Evolutionary conservation across 2,888 invertebrate species (phyloP), one percentile per base, ranked within the genome.

Genomic region (Macrosiphum euphorbiae): DNA sequence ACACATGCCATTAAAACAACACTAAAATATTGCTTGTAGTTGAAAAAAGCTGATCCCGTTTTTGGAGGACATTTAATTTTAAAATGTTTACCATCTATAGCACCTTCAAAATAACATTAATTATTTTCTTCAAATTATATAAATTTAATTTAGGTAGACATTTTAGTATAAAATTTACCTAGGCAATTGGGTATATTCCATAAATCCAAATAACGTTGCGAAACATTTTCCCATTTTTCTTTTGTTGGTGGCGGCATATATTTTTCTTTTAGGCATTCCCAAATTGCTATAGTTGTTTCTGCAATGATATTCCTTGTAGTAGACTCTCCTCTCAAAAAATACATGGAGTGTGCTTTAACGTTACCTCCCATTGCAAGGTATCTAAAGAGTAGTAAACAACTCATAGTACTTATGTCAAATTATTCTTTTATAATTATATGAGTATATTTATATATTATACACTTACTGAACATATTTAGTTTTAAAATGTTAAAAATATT

Each of bases 61-160:
- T 87, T 87, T 87, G 87, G 28, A 50, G 87, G 50, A 7, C 87
- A 87, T n/a, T 87, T 50, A 87, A 94, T 61, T 67, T 87, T 61
- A 44, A 92, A 85, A 52, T 94, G 94, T n/a, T 94, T 94, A 2
- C 94, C 92, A 94, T 94, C 94, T 26, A 87, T 87, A 86, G 85
- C 44, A 24, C 84, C 84, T 47, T 28, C 26, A 47, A 86, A 47
- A 86, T 86, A 28, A n/a, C n/a, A 78, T 78, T n/a, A n/a, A 26
- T 50, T 52, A 16, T 52, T 52, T 52, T 52, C 52, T 52, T 52
- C 52, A 52, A 52, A 52, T 52, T 52, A 52, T 52, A 11, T 52
- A 52, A 52, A 52, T 52, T 52, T 52, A 52, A 52, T 52, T 52
- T 16, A 52, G 52, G 52, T 16, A 52, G 52, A 52, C 13, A 16